Conservation (phyloP, 2,113 vertebrate species). For the Rattus norvegicus region DNA sequence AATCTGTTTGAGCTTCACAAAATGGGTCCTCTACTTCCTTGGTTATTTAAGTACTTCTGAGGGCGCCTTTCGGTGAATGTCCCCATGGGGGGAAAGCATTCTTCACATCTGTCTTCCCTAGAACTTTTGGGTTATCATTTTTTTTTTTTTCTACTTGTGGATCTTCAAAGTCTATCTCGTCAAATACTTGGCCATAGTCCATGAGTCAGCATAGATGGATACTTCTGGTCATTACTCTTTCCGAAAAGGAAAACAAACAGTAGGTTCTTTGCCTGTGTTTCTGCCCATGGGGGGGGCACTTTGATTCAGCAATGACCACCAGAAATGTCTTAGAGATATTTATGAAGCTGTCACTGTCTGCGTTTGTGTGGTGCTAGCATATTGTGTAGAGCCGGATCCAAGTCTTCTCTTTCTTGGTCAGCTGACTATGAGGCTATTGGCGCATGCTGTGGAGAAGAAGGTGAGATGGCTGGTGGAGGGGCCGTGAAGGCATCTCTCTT, state of each 20-base stretch:
- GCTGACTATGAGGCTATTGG: neutral
- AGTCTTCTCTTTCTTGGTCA: neutral
- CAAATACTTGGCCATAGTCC: neutral
- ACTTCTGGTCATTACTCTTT: neutral
- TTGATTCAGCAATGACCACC: neutral
- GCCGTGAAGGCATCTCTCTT: neutral
- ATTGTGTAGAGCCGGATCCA: neutral
- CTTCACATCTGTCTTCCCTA: neutral
- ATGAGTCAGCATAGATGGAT: neutral
- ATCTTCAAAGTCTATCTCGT: neutral
- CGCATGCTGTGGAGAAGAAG: neutral
- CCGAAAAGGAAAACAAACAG: neutral
- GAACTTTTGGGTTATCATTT: neutral
- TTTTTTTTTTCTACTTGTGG: neutral
- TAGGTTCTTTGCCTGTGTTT: neutral
- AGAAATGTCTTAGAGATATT: neutral
- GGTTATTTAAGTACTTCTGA: neutral
- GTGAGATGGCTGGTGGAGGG: neutral
- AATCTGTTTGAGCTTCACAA: neutral
- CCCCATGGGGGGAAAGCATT: neutral
- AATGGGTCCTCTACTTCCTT: neutral
- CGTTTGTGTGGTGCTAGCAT: neutral
- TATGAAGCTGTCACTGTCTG: neutral
- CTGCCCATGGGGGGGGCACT: neutral
- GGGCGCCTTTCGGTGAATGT: neutral